phyloP scores from a whole-genome alignment of 2,888 invertebrate genomes.

The Drosophila glabriapex region DNA sequence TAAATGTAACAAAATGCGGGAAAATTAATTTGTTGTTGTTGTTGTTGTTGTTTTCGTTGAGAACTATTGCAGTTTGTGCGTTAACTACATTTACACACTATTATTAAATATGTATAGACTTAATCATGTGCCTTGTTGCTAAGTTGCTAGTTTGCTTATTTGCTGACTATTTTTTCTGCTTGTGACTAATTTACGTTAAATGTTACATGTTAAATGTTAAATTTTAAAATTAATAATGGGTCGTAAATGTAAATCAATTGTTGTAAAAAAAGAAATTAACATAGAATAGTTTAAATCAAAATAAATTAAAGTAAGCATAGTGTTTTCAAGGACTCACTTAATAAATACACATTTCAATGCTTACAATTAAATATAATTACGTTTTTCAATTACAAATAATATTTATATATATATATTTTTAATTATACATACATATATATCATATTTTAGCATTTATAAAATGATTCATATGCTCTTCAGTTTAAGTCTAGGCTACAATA shows the following conservation, averaged over 20 bases:
- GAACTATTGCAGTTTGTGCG: conserved; percentile 42
- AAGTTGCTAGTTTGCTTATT: conserved; percentile 44
- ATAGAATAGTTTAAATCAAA: conserved; percentile 9
- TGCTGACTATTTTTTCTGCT: conserved; percentile 44
- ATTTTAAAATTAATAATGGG: conserved; percentile 10
- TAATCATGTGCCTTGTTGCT: conserved; percentile 55
- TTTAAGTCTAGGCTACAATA: conserved; percentile 84
- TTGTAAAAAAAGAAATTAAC: conserved; percentile 3
- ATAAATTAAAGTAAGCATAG: conserved; percentile 48
- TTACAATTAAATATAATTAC: conserved; percentile 36
- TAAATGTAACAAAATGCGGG: conserved; percentile 27
- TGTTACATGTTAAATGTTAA: neutral
- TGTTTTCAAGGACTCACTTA: conserved; percentile 36
- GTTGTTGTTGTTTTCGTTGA: conserved; percentile 2
- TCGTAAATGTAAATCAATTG: conserved; percentile 4
- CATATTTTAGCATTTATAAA: conserved; percentile 51
- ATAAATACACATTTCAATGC: conserved; percentile 35
- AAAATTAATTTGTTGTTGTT: conserved; percentile 15
- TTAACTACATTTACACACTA: conserved; percentile 42
- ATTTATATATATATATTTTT: conserved; percentile 13
- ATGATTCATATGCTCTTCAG: conserved; percentile 40
- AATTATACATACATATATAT: conserved; percentile 21
- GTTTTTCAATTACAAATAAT: conserved; percentile 13
- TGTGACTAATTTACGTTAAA: conserved; percentile 46
- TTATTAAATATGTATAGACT: conserved; percentile 29